Evolutionary conservation across 2,888 invertebrate genomes (phyloP).

Genomic region (Ormyrus pomaceus): DNA sequence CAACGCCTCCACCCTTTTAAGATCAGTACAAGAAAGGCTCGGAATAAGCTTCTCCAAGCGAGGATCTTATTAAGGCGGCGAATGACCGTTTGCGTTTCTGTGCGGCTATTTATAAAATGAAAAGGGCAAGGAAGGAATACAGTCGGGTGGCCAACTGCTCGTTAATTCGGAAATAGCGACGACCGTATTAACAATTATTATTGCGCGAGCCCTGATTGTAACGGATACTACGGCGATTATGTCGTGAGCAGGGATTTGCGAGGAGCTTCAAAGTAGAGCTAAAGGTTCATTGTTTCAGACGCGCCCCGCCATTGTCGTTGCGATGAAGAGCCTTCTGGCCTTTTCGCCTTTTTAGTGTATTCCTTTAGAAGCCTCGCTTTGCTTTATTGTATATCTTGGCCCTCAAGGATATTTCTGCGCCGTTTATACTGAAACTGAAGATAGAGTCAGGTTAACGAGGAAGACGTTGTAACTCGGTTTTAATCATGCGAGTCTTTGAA

Average conservation of each 20-base stretch:
- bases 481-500: too few species aligned
- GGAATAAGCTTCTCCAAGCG: too few species aligned
- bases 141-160: not conserved
- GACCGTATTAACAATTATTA: constrained; percentile 6
- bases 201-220: not conserved
- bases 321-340: constrained; percentile 3
- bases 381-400: too few species aligned
- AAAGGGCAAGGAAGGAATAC: not conserved
- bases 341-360: too few species aligned
- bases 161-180: constrained; percentile 18
- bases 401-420: too few species aligned
- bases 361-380: not conserved
- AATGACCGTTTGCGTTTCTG: constrained; percentile 62
- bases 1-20: not conserved
- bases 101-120: constrained; percentile 21
- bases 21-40: too few species aligned
- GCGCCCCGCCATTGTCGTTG: not conserved
- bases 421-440: too few species aligned
- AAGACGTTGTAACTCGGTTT: too few species aligned
- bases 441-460: too few species aligned
- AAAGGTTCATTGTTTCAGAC: constrained; percentile 1
- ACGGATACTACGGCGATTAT: not conserved
- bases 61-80: constrained; percentile 64
- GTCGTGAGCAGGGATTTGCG: not conserved
- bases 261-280: not conserved